Conservation (phyloP, 2,113 vertebrate species). For the Rhizomys pruinosus region DNA sequence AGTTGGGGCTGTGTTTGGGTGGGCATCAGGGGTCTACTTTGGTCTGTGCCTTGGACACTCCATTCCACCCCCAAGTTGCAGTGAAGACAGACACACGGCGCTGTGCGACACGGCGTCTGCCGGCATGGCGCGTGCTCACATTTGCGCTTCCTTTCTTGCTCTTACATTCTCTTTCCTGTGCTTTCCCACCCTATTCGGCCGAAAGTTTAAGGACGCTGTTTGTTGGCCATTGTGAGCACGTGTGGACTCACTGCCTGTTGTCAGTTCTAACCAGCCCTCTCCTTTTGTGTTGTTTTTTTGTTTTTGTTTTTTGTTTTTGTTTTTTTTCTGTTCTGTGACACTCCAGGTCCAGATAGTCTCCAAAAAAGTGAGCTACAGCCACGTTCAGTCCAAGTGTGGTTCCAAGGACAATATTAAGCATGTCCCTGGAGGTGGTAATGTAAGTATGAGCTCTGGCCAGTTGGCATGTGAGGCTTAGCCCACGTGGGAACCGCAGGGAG, state of each 20-base stretch:
- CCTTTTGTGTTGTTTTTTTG: conserved; percentile 84
- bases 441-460: conserved; percentile 90
- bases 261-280: conserved; percentile 85
- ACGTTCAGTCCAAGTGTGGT: conserved; percentile 98
- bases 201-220: background rate
- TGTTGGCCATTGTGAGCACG: background rate
- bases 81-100: rapidly evolving
- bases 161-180: conserved; percentile 5
- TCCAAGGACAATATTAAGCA: conserved; percentile 99
- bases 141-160: conserved; percentile 47
- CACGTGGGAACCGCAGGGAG: background rate
- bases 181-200: conserved; percentile 57
- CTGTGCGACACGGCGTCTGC: conserved; percentile 37
- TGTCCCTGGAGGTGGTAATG: conserved; percentile 99
- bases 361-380: conserved; percentile 99
- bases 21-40: background rate
- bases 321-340: conserved; percentile 86
- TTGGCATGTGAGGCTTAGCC: background rate
- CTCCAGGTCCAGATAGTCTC: conserved; percentile 99
- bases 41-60: background rate
- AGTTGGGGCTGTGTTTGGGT: conserved; percentile 17
- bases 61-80: background rate
- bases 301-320: background rate
- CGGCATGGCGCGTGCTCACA: background rate
- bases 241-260: conserved; percentile 66